These are phyloP conservation scores for Centropyge bicolor DNA, from an alignment of 2,797 vertebrate genomes.

Conservation along the genomic window DNA sequence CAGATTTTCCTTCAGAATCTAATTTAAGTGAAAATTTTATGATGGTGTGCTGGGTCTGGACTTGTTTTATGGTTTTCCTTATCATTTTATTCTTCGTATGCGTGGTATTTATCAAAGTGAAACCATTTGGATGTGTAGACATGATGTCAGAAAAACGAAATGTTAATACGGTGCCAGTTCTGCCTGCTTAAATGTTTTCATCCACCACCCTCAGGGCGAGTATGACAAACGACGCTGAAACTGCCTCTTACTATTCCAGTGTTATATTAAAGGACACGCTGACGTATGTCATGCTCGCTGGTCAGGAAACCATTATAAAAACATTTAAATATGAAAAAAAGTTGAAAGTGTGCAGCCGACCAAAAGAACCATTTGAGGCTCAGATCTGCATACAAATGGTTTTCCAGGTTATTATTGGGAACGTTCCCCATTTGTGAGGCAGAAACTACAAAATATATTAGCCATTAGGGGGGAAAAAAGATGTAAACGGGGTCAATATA, in stretches of 20 bases:
- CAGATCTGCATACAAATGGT: slow-evolving; percentile 32
- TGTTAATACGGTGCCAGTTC: slow-evolving; percentile 52
- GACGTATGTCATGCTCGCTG: slow-evolving; percentile 31
- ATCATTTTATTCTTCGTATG: slow-evolving; percentile 35
- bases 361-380: slow-evolving; percentile 47
- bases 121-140: slow-evolving; percentile 56
- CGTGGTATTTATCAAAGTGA: slow-evolving; percentile 48
- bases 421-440: slow-evolving; percentile 34
- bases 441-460: slow-evolving; percentile 44
- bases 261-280: slow-evolving; percentile 43
- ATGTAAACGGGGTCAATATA: slow-evolving; percentile 49
- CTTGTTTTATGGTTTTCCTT: slow-evolving; percentile 29
- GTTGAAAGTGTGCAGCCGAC: slow-evolving; percentile 46
- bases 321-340: slow-evolving; percentile 41
- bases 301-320: slow-evolving; percentile 54
- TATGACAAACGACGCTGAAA: slow-evolving; percentile 45
- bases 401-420: slow-evolving; percentile 46
- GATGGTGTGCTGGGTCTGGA: slow-evolving; percentile 36
- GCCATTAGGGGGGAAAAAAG: slow-evolving; percentile 27
- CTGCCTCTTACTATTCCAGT: slow-evolving; percentile 33
- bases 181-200: slow-evolving; percentile 49
- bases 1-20: slow-evolving; percentile 44
- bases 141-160: slow-evolving; percentile 60
- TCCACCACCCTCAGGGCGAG: slow-evolving; percentile 25
- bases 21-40: slow-evolving; percentile 49